Evolutionary conservation across 2,797 vertebrate genomes (phyloP).

Genomic region (Melanotaenia pygmaea): DNA sequence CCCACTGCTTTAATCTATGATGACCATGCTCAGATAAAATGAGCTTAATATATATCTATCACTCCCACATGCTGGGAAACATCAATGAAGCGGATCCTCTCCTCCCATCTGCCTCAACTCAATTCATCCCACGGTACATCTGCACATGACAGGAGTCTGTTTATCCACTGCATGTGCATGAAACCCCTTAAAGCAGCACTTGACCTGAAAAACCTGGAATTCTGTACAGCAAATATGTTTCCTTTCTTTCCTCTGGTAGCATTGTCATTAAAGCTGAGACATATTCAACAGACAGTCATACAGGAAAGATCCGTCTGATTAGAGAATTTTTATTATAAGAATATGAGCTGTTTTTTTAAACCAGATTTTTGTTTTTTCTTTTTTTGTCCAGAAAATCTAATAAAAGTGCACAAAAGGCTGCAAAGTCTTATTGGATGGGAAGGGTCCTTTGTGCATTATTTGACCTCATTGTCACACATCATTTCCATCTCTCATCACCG

Average conservation of each 20-base stretch:
- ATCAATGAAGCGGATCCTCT: constrained; percentile 51
- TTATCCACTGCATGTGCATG: constrained; percentile 13
- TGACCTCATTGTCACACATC: constrained; percentile 33
- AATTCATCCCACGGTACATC: constrained; percentile 47
- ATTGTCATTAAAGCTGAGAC: constrained; percentile 42
- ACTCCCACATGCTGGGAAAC: constrained; percentile 35
- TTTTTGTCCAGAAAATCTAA: neutral
- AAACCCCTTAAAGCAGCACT: constrained; percentile 52
- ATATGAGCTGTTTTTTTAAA: neutral
- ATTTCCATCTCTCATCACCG: constrained; percentile 28
- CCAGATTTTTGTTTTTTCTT: neutral
- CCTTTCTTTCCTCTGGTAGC: constrained; percentile 38
- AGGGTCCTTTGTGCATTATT: constrained; percentile 1
- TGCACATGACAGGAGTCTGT: constrained; percentile 51
- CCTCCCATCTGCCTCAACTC: constrained; percentile 55
- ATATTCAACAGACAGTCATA: neutral
- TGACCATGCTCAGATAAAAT: constrained; percentile 4
- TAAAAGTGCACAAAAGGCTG: neutral
- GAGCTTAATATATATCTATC: constrained; percentile 17
- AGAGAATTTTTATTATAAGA: neutral
- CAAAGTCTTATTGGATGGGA: neutral
- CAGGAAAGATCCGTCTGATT: neutral
- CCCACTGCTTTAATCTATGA: neutral
- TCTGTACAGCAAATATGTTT: constrained; percentile 41
- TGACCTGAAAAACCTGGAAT: constrained; percentile 49